Conservation (phyloP, 2,113 vertebrate species). For the Carassius auratus region DNA sequence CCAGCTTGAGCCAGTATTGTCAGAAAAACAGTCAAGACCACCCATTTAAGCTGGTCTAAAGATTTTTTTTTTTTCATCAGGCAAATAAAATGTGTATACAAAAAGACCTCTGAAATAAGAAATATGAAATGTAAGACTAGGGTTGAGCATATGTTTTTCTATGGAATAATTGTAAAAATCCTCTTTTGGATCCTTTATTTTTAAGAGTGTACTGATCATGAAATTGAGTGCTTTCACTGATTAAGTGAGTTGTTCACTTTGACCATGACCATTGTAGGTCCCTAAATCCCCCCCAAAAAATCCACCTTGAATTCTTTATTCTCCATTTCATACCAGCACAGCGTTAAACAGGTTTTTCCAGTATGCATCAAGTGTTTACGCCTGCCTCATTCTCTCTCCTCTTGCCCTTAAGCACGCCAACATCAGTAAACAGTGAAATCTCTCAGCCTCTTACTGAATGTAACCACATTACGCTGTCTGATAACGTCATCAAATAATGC, state of each 20-base stretch:
- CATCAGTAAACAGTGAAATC: conserved; percentile 96
- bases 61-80: background rate
- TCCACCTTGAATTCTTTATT: conserved; percentile 5
- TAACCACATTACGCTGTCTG: conserved; percentile 94
- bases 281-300: background rate
- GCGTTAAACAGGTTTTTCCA: conserved; percentile 89
- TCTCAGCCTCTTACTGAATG: conserved; percentile 87
- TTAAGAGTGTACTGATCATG: background rate
- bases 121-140: background rate
- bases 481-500: conserved; percentile 99
- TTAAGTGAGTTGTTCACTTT: background rate
- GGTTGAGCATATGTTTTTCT: no score
- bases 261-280: background rate
- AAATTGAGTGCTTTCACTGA: background rate
- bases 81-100: background rate
- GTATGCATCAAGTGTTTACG: conserved; percentile 88
- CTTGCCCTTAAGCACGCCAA: conserved; percentile 87
- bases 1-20: background rate
- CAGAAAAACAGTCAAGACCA: background rate
- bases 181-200: no score
- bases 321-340: conserved; percentile 68
- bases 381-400: conserved; percentile 58
- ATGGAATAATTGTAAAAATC: no score
- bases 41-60: background rate
- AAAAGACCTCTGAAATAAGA: background rate